Conservation (phyloP, 2,888 invertebrate genomes). For the Cordilura impudica region DNA sequence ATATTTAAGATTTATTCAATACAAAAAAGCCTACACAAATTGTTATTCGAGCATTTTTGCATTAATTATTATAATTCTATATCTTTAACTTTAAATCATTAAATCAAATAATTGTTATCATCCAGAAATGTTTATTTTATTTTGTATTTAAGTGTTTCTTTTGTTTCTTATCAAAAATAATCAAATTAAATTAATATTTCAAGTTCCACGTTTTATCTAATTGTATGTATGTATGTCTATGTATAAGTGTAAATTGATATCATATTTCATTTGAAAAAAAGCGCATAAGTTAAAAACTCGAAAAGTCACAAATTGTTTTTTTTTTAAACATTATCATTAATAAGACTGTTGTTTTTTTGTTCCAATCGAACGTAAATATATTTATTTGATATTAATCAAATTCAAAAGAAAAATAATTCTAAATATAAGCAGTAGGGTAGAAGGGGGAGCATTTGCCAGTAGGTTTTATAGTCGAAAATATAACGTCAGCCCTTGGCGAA, state of each 20-base stretch:
- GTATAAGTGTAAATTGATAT: slow-evolving; percentile 18
- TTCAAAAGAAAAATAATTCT: neutral
- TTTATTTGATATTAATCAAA: slow-evolving; percentile 17
- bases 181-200: neutral
- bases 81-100: slow-evolving; percentile 12
- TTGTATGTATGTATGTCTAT: neutral
- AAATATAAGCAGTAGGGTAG: too few relatives aligned
- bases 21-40: slow-evolving; percentile 11
- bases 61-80: neutral
- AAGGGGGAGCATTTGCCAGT: too few relatives aligned
- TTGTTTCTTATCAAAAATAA: neutral
- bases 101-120: slow-evolving; percentile 9
- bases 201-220: neutral
- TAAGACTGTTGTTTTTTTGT: neutral
- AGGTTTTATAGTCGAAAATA: neutral
- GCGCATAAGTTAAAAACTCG: neutral
- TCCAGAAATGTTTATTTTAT: neutral
- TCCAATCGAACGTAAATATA: neutral
- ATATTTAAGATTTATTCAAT: slow-evolving; percentile 15
- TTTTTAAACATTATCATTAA: neutral
- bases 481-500: too few relatives aligned
- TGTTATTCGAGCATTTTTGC: slow-evolving; percentile 26
- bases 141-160: neutral
- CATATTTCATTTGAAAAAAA: neutral
- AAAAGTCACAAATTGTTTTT: neutral